Base-by-base conservation (phyloP, 1,140 invertebrate species). In the Agrypnia vestita region DNA sequence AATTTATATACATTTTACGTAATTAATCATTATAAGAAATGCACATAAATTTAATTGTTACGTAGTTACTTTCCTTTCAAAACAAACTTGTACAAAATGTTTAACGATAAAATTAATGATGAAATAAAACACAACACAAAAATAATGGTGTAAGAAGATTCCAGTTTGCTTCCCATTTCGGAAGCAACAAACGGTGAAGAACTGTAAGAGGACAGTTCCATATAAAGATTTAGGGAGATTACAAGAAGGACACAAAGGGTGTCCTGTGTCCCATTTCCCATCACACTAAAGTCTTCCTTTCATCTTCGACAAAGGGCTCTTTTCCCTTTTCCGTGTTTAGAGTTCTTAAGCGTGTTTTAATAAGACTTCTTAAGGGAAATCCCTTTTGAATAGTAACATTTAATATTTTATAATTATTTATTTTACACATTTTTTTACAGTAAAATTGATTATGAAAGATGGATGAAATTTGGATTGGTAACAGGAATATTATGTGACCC, bases 181-280 rank as follows among this genome's bases (percentile, higher is more conserved):
- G 69, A 75, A 53, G 17, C 17, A 44, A 35, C 43, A 17, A 25
- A 61, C 69, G 17, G 72, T 76, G 61, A 71, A 80, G 56, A 64
- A 73, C 62, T 56, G 75, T 69, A 76, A 81, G 80, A 81, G 75
- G 67, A 64, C 75, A 81, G 75, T 81, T 55, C 56, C 75, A 67
- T 80, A 72, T 74, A 80, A 49, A 71, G 67, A 71, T 81, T 81
- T 73, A 81, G 76, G 80, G 46, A 81, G 80, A 81, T 81, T 81
- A 81, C 80, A 81, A 81, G 69, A 74, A 81, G 56, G 74, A 59
- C 53, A 35, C 35, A 72, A 72, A 72, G 69, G 69, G 69, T 51
- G 69, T 72, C 69, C 69, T 72, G 51, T 72, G 51, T 75, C 72
- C 51, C 35, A 59, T 75, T 56, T 75, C 72, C 53, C 35, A 72